phyloP scores from a whole-genome alignment of 2,113 vertebrate genomes.

The Forbesichthys agassizii region DNA sequence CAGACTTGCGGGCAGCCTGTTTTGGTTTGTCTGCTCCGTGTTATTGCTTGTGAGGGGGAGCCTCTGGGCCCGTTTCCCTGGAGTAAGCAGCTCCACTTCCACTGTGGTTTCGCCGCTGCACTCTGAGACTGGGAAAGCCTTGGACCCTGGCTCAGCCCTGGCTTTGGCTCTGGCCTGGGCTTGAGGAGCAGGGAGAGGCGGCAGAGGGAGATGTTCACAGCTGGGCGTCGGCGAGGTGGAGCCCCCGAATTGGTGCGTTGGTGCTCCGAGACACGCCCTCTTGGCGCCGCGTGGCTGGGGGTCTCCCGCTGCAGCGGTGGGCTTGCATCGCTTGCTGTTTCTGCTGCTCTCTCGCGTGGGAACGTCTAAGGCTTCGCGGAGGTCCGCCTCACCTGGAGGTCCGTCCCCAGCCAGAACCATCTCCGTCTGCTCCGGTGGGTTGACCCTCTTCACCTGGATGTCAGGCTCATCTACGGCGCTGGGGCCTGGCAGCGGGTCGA shows the following conservation, averaged over 20 bases:
- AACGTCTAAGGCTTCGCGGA: conserved; percentile 65
- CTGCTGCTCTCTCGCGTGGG: conserved; percentile 50
- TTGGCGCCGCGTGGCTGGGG: conserved; percentile 59
- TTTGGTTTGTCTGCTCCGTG: conserved; percentile 73
- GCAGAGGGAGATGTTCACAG: conserved; percentile 56
- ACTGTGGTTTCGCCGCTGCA: conserved; percentile 65
- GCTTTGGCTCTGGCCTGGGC: background rate
- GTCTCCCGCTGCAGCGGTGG: conserved; percentile 58
- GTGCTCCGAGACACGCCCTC: conserved; percentile 67
- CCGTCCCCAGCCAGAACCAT: conserved; percentile 23
- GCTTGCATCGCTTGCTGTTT: conserved; percentile 61
- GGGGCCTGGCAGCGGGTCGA: background rate
- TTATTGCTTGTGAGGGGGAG: conserved; percentile 72
- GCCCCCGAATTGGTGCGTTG: conserved; percentile 34
- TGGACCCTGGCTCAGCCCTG: conserved; percentile 61
- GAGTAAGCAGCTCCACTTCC: conserved; percentile 78
- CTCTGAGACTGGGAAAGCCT: conserved; percentile 72
- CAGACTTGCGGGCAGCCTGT: conserved; percentile 69
- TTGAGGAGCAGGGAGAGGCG: conserved; percentile 43
- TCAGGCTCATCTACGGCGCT: conserved; percentile 11
- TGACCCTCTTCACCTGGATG: conserved; percentile 18
- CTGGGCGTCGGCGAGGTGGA: conserved; percentile 51
- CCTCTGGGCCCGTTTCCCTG: conserved; percentile 71
- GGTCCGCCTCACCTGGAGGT: conserved; percentile 58
- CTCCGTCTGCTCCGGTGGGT: conserved; percentile 14